These are phyloP conservation scores for Syngnathus typhle DNA, from an alignment of 2,113 vertebrate genomes.

Conservation along the genomic window DNA sequence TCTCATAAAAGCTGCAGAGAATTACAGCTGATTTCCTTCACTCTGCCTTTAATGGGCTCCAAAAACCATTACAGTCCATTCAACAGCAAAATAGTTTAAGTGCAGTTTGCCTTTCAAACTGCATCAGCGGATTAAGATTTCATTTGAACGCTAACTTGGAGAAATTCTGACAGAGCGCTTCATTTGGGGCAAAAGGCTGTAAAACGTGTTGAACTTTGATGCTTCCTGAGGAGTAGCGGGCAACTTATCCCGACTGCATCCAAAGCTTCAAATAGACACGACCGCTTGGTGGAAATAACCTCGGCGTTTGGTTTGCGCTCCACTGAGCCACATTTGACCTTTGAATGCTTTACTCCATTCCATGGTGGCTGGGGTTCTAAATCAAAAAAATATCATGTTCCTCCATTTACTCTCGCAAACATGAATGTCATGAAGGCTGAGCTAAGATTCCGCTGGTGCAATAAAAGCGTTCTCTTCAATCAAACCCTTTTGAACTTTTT, in stretches of 20 bases:
- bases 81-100: slow-evolving; percentile 2
- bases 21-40: slow-evolving; percentile 6
- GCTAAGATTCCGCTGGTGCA: not conserved
- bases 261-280: not conserved
- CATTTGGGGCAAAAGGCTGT: slow-evolving; percentile 28
- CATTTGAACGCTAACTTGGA: slow-evolving; percentile 3
- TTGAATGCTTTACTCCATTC: not conserved
- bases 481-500: not conserved
- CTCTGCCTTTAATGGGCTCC: slow-evolving; percentile 3
- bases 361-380: not conserved
- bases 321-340: not conserved
- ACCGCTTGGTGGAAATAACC: not conserved
- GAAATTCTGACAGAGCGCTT: slow-evolving; percentile 26
- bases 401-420: not conserved
- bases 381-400: not conserved
- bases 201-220: slow-evolving; percentile 23
- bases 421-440: not conserved
- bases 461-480: not conserved
- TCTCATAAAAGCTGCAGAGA: slow-evolving; percentile 9
- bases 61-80: slow-evolving; percentile 13
- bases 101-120: not conserved
- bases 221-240: slow-evolving; percentile 23
- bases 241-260: slow-evolving; percentile 14
- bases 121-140: slow-evolving; percentile 11
- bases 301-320: not conserved